phyloP scores from a whole-genome alignment of 2,888 invertebrate species.

The Pseudanteris insignis region DNA sequence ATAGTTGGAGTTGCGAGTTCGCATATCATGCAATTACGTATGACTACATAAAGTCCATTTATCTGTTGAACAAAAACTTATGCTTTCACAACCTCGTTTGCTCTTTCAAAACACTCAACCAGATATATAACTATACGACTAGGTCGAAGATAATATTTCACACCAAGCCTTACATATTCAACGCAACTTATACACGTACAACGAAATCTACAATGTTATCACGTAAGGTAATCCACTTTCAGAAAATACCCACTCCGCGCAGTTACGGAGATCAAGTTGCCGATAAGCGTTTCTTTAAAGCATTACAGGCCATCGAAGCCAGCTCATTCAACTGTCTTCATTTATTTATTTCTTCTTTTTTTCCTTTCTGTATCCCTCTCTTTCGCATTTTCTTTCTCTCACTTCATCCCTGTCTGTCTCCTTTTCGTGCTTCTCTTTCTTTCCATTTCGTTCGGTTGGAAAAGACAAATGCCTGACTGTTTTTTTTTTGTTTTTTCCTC shows the following conservation, averaged over 20 bases:
- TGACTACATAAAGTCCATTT: neutral
- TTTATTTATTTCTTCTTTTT: conserved; percentile 2
- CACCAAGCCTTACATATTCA: neutral
- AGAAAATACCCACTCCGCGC: conserved; percentile 2
- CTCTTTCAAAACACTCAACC: neutral
- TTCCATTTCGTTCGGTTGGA: neutral
- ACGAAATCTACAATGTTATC: conserved; percentile 5
- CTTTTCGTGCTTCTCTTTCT: no score
- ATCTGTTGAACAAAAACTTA: conserved; percentile 5
- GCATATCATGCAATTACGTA: neutral
- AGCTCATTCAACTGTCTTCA: conserved; percentile 1
- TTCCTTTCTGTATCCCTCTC: neutral
- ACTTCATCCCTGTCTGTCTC: neutral
- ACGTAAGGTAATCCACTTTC: conserved; percentile 4
- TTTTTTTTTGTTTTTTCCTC: no score
- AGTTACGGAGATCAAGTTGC: conserved; percentile 3
- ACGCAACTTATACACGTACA: neutral
- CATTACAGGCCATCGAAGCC: conserved; percentile 2
- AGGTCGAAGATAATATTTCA: neutral
- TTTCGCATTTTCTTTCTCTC: no score
- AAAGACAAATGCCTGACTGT: conserved; percentile 1
- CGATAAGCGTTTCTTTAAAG: conserved; percentile 3
- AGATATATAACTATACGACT: neutral
- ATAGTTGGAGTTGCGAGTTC: no score
- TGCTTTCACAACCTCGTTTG: neutral